Percentiles rank a stretch among this genome's conserved stretches.
Conservation (phyloP, 2,113 vertebrate species). For the Desmodus rotundus region DNA sequence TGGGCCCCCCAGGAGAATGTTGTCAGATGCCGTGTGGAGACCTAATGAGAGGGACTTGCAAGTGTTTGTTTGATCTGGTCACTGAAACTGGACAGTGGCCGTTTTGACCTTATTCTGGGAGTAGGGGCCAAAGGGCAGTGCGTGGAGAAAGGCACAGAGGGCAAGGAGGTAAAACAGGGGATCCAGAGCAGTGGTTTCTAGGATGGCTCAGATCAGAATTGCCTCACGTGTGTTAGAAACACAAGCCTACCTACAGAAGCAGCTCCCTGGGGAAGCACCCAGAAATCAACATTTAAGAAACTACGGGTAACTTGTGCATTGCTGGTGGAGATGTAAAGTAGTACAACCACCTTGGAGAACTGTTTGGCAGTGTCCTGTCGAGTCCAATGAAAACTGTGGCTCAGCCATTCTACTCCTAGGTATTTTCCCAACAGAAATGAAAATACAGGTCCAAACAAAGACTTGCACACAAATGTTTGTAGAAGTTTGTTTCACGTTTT, state of each 20-base stretch:
- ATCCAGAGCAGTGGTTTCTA: not conserved
- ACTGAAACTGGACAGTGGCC: not conserved
- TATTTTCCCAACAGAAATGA: not conserved
- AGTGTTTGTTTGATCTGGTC: not conserved
- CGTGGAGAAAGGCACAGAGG: not conserved
- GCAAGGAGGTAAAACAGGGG: not conserved
- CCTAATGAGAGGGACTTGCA: not conserved
- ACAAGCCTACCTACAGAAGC: not conserved
- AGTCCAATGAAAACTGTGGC: not conserved
- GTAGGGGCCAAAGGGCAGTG: not conserved
- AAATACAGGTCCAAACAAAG: not conserved
- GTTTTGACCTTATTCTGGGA: not conserved
- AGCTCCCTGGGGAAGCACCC: not conserved
- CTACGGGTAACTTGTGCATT: not conserved
- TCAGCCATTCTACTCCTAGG: not conserved
- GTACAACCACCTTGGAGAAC: not conserved
- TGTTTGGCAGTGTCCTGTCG: not conserved
- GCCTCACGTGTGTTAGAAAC: not conserved
- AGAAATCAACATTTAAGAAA: not conserved
- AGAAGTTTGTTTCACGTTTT: not conserved
- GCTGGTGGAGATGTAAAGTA: not conserved
- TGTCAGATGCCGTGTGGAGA: not conserved
- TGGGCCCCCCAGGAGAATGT: not conserved
- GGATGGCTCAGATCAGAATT: not conserved
- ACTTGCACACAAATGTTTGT: not conserved